Percentiles rank a stretch among this genome's conserved stretches.
These are phyloP conservation scores for Chaetodon auriga DNA, from an alignment of 2,113 vertebrate species.

Conservation along the genomic window DNA sequence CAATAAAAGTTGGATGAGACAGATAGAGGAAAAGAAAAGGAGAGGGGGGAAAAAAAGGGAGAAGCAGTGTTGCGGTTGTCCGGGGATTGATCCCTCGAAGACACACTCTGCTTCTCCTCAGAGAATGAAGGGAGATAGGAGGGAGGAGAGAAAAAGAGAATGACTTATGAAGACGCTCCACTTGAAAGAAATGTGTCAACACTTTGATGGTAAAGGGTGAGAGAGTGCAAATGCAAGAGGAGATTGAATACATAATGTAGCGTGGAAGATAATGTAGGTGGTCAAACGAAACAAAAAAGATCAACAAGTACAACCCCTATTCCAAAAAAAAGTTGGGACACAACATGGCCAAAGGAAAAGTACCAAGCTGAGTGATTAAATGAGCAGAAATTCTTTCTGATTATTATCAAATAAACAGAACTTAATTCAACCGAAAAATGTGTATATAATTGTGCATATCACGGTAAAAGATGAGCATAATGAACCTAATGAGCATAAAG, in stretches of 20 bases:
- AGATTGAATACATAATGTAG: conserved; percentile 37
- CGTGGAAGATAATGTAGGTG: conserved; percentile 31
- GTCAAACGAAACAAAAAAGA: conserved; percentile 58
- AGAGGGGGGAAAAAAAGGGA: conserved; percentile 25
- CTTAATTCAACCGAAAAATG: background rate
- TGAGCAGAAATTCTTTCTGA: background rate
- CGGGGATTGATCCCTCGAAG: conserved; percentile 74
- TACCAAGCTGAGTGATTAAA: background rate
- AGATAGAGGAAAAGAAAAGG: conserved; percentile 37
- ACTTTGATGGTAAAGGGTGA: conserved; percentile 76
- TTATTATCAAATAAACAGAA: background rate
- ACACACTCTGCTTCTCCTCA: conserved; percentile 68
- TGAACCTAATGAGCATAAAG: background rate
- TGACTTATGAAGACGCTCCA: conserved; percentile 78
- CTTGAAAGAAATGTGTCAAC: conserved; percentile 78
- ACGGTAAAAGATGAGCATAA: background rate
- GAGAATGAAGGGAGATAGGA: conserved; percentile 59
- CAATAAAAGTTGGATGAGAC: conserved; percentile 61
- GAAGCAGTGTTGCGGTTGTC: conserved; percentile 57
- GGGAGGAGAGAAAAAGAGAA: conserved; percentile 73
- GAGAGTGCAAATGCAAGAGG: conserved; percentile 45
- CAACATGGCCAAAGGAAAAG: too few relatives aligned
- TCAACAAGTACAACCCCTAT: background rate
- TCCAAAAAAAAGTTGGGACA: too few relatives aligned
- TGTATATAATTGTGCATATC: background rate